Conservation (phyloP, 2,797 vertebrate genomes). For the Myotis myotis region DNA sequence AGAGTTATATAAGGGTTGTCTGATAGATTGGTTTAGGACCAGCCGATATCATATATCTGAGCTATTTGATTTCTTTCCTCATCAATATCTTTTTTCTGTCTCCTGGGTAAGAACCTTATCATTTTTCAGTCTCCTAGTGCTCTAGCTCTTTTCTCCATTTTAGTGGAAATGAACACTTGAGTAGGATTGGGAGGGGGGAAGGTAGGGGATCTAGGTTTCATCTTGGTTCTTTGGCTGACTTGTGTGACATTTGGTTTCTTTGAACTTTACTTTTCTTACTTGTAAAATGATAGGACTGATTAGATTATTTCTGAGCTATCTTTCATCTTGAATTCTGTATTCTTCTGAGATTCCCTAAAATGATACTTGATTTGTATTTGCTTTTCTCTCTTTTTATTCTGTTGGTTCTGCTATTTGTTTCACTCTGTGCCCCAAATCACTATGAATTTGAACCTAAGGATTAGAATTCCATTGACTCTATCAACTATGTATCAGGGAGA, state of each 20-base stretch:
- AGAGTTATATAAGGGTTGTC: neutral
- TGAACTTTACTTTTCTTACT: constrained; percentile 38
- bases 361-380: constrained; percentile 24
- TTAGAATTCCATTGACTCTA: neutral
- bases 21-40: neutral
- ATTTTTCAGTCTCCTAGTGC: neutral
- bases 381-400: neutral
- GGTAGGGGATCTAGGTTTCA: neutral
- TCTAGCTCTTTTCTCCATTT: neutral
- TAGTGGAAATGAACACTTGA: neutral
- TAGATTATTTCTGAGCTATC: constrained; percentile 23
- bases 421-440: neutral
- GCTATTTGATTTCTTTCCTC: neutral
- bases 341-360: neutral
- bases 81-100: neutral
- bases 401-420: neutral
- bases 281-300: neutral
- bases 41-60: neutral
- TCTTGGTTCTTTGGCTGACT: neutral
- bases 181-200: neutral
- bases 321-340: constrained; percentile 9
- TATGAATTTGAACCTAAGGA: neutral
- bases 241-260: neutral
- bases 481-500: neutral
- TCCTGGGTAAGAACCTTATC: neutral